A percentile compares a stretch with the other conserved stretches of the same genome.
Evolutionary conservation across 1,140 invertebrate genomes (phyloP).

Genomic region (Tetraneura akinire): DNA sequence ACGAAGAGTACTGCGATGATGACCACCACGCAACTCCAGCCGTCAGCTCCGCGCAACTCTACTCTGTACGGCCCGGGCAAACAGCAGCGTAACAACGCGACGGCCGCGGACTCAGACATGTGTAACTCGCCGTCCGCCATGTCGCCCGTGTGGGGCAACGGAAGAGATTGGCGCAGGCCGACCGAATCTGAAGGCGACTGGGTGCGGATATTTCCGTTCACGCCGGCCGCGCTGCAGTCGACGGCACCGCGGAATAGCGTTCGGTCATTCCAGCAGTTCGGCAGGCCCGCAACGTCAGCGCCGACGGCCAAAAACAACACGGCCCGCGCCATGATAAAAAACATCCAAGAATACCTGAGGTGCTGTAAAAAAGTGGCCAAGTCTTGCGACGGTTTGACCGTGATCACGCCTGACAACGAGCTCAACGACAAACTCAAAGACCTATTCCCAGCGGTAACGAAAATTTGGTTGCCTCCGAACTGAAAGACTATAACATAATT

Average conservation of each 20-base stretch:
- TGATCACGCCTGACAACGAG: constrained; percentile 51
- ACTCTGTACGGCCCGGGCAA: constrained; percentile 55
- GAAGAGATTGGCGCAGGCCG: constrained; percentile 64
- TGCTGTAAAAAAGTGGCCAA: constrained; percentile 38
- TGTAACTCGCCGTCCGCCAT: constrained; percentile 56
- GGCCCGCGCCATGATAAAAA: constrained; percentile 50
- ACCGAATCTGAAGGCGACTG: constrained; percentile 65
- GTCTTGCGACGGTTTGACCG: constrained; percentile 23
- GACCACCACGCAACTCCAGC: background rate
- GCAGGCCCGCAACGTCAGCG: constrained; percentile 1
- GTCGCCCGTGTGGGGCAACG: constrained; percentile 64
- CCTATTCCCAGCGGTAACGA: constrained; percentile 51
- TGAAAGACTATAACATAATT: background rate
- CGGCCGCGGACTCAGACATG: constrained; percentile 54
- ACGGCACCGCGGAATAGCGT: background rate
- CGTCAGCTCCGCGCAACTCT: background rate
- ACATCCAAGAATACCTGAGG: constrained; percentile 37
- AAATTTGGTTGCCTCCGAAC: constrained; percentile 53
- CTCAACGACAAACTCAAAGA: constrained; percentile 52
- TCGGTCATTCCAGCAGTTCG: background rate
- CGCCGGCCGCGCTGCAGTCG: constrained; percentile 49
- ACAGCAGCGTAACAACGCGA: constrained; percentile 53
- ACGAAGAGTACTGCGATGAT: background rate
- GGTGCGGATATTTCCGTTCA: constrained; percentile 65
- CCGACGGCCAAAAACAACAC: constrained; percentile 25